Evolutionary conservation across 1,140 invertebrate species (phyloP), one percentile per base, ranked within the genome.

Genomic region (Pseudobourletiella spinata): DNA sequence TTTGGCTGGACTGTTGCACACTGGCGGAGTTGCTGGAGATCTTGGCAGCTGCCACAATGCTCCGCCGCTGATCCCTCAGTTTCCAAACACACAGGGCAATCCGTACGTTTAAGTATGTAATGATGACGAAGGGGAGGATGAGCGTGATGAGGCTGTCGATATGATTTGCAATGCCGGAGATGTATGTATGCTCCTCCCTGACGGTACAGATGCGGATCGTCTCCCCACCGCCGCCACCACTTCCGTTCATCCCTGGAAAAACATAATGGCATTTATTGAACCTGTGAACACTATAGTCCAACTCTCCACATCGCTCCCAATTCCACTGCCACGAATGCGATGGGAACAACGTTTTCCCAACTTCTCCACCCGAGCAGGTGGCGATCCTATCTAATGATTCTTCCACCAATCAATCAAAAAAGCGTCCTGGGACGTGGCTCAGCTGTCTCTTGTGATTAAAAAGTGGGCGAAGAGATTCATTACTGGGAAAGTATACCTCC

Each of bases 121-220:
- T 89, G 26, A 84, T 72, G 11, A 79, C 75, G 59, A 88, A 80
- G 0, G 88, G 88, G 24, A 88, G 62, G 0, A 84, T 78, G 62
- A 89, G 83, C 0, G 87, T 86, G 1, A 87, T 61, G 25, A 84
- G 70, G 0, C 83, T 84, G 72, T 91, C 88, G 46, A 84, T 74
- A 61, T 81, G 76, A 67, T 88, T 89, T 65, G 87, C 80, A 2
- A 81, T 74, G 6, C 76, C 78, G 18, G 83, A 82, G 48, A 78
- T 65, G 2, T 71, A 67, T 16, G 74, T 68, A 72, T 78, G 79
- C 8, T 76, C 69, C 2, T 70, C 63, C 11, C 51, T 44, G 32
- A 67, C 65, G n/a, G 32, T 51, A 44, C 65, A 67, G 1, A 42
- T 42, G 35, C 20, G 3, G 18, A 57, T 43, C 2, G 39, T 42